Evolutionary conservation across 1,140 invertebrate species (phyloP), one percentile per base, ranked within the genome.

Genomic region (Zaprionus nigranus): DNA sequence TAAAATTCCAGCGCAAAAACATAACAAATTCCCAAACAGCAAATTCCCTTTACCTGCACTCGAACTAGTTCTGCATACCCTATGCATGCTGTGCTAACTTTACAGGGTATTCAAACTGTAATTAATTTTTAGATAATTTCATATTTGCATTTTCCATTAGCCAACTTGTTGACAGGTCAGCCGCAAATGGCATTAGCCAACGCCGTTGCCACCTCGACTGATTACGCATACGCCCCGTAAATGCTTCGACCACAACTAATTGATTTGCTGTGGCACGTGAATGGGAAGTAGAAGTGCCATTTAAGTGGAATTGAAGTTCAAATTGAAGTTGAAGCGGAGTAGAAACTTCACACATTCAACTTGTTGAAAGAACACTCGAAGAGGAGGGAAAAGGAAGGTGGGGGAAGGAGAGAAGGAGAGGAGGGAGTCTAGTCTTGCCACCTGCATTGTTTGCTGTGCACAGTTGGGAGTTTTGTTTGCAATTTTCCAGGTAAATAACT

Each of bases 171-270:
- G 34, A 49, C 15, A 17, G 49, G 22, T 20, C n/a, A 46, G 26
- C 40, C 40, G 7, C 28, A 57, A 58, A 66, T 46, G 28, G 38
- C 38, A 49, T 66, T 66, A 58, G 38, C 20, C 6, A 7, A n/a
- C n/a, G n/a, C n/a, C n/a, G n/a, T n/a, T n/a, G n/a, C 17, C 53
- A 43, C 15, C 56, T 15, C 17, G 11, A 38, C 51, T 36, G 34
- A 75, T 75, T 69, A 51, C 72, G 58, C 53, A 68, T 61, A 62
- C 65, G 71, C 38, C 40, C 46, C 38, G 22, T 75, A 40, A 69
- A 22, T 65, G 36, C 30, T 61, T 74, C 36, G 30, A 70, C 72
- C 72, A 15, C 72, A 75, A 12, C 58, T 62, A 62, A 75, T 75
- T 63, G 66, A 51, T 58, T 62, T 43, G n/a, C 38, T 46, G 63